Evolutionary conservation across 2,113 vertebrate species (phyloP).

Genomic region (Pedetes capensis): DNA sequence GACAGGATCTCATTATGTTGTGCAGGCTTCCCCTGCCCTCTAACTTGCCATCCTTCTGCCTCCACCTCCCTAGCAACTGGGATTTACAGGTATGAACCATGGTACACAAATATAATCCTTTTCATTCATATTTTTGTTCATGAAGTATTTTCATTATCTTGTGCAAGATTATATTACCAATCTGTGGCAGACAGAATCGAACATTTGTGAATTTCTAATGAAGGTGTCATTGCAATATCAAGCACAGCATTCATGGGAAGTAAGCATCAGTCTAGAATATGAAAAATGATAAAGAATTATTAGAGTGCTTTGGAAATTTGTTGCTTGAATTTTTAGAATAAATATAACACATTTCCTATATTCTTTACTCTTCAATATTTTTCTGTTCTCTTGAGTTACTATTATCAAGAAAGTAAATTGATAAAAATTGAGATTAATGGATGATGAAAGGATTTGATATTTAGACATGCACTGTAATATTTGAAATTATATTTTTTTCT

Average conservation of each 20-base stretch:
- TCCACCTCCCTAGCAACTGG: too few relatives aligned
- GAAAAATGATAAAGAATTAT: neutral
- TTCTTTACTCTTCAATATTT: neutral
- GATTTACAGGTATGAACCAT: too few relatives aligned
- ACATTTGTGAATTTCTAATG: neutral
- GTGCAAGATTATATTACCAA: neutral
- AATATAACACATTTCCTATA: neutral
- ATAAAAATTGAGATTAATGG: constrained; percentile 18
- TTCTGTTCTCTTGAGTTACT: neutral
- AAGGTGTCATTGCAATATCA: neutral
- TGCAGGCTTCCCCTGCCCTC: too few relatives aligned
- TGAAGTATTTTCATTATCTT: neutral
- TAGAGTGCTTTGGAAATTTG: neutral
- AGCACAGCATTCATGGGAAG: neutral
- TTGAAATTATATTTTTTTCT: constrained; percentile 17
- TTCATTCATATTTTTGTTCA: too few relatives aligned
- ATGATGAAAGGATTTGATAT: neutral
- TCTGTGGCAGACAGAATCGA: neutral
- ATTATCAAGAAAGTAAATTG: neutral
- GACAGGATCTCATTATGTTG: too few relatives aligned
- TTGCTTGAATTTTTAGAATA: constrained; percentile 39
- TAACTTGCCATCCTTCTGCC: too few relatives aligned
- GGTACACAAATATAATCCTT: too few relatives aligned
- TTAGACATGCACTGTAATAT: neutral
- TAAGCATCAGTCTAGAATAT: neutral